Evolutionary conservation across 2,797 vertebrate genomes (phyloP), one percentile per base, ranked within the genome.

Genomic region (Coreius guichenoti): DNA sequence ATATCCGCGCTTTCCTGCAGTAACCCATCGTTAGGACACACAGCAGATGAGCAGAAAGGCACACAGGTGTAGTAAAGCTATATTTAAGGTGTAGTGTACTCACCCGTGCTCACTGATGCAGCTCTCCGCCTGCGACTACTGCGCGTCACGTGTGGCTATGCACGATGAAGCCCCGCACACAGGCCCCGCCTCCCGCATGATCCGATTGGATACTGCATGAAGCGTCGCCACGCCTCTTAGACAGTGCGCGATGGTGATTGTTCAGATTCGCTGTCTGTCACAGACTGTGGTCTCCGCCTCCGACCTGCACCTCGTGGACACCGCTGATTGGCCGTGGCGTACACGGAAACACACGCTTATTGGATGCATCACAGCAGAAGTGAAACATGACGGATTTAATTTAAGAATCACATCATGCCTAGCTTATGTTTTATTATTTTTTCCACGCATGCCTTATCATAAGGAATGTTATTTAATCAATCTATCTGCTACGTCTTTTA

Each of bases 251-350:
- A 0, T 5, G 76, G 4, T 87, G 85, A 94, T 95, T 94, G 95
- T 90, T 6, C 70, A n/a, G 4, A n/a, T 11, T 8, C 21, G 29
- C 69, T 73, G 82, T 90, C 89, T 1, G 67, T 91, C 83, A 56
- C 1, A 19, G 7, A 6, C 8, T 36, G 17, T 16, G 17, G 81
- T 4, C 63, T 73, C 92, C 92, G 75, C 93, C 93, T 88, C 51
- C 68, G 82, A 92, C 87, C 92, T 91, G 92, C 90, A 94, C 91
- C 91, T 95, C 95, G 95, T 96, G 95, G 95, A 96, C 93, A 89
- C 93, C 92, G 51, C 2, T 91, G 92, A 95, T 95, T 95, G 93
- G 95, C 54, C 86, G 4, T 84, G 33, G 67, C 5, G 51, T 8
- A 68, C 82, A 47, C 31, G 93, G 93, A 93, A 92, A 58, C 86